phyloP scores from a whole-genome alignment of 1,140 invertebrate species.

The Drosophila paulistorum region DNA sequence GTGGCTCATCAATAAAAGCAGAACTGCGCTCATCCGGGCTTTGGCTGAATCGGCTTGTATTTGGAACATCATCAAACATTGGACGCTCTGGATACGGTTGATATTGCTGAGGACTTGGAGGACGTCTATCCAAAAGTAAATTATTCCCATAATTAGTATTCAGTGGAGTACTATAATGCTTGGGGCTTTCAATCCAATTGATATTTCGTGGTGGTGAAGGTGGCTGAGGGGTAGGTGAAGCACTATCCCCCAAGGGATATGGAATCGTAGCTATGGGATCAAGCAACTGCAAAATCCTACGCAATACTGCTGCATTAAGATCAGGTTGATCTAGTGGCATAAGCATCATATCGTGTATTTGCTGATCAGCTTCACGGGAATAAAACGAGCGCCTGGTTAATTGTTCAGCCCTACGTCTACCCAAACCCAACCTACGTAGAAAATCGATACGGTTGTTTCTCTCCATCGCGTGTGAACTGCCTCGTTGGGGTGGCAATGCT shows the following conservation, averaged over 20 bases:
- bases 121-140: not conserved
- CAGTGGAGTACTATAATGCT: not conserved
- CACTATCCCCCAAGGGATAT: not conserved
- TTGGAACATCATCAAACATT: not conserved
- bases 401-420: not conserved
- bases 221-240: not conserved
- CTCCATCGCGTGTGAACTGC: not conserved
- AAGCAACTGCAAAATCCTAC: not conserved
- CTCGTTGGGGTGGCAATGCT: not conserved
- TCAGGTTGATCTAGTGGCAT: not conserved
- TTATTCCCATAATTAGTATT: not conserved
- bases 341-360: not conserved
- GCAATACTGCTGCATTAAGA: not conserved
- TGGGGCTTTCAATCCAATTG: not conserved
- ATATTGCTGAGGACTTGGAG: too few relatives aligned
- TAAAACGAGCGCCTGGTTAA: not conserved
- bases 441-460: not conserved
- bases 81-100: not conserved
- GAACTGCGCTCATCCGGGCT: not conserved
- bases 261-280: not conserved
- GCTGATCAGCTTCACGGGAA: not conserved
- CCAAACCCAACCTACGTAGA: not conserved
- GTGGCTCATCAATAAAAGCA: not conserved
- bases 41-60: not conserved
- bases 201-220: slow-evolving; percentile 1